Conservation (phyloP, 2,888 invertebrate genomes). For the Furcula furcula region DNA sequence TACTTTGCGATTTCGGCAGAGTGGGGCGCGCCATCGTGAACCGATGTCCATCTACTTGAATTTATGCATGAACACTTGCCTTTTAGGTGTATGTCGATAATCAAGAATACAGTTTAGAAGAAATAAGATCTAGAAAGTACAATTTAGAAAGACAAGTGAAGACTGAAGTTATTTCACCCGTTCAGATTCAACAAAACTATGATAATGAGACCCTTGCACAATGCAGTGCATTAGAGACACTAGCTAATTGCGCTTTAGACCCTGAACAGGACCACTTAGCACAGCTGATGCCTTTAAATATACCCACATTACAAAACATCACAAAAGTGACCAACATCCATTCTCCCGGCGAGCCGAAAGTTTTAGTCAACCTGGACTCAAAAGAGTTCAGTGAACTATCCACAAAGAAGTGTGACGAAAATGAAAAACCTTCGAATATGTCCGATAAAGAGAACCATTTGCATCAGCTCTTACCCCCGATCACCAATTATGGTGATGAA, state of each 20-base stretch:
- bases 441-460: constrained; percentile 63
- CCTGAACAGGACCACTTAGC: constrained; percentile 71
- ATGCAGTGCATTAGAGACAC: constrained; percentile 73
- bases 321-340: constrained; percentile 75
- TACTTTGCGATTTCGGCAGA: too few species aligned
- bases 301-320: constrained; percentile 71
- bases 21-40: too few species aligned
- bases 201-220: constrained; percentile 68
- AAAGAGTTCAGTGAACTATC: constrained; percentile 70
- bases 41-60: too few species aligned
- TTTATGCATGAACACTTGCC: too few species aligned
- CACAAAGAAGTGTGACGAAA: constrained; percentile 56
- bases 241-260: constrained; percentile 75
- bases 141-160: constrained; percentile 55
- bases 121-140: constrained; percentile 85
- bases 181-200: constrained; percentile 46
- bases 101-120: constrained; percentile 89
- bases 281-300: constrained; percentile 68
- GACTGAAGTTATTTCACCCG: constrained; percentile 48
- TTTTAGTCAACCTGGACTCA: constrained; percentile 71
- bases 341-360: constrained; percentile 75
- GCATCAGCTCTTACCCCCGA: constrained; percentile 29
- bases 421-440: constrained; percentile 39
- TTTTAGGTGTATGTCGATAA: constrained; percentile 75
- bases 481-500: constrained; percentile 46